A percentile compares a stretch with the other conserved stretches of the same genome.
These are phyloP conservation scores for Ficedula albicollis DNA, from an alignment of 2,797 vertebrate species.

Conservation along the genomic window DNA sequence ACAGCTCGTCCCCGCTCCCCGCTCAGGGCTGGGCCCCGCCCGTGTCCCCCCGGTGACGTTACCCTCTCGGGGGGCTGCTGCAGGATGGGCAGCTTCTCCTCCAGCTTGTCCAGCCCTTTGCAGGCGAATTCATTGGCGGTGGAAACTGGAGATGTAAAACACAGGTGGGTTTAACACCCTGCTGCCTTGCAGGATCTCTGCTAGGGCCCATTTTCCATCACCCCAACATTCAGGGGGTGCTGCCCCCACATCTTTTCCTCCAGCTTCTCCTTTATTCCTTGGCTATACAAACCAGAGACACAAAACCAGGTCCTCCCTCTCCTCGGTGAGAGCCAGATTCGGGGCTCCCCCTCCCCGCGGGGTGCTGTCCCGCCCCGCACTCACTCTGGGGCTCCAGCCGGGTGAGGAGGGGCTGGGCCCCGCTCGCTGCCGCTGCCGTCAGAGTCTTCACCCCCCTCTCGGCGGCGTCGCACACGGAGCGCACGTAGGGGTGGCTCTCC, in stretches of 20 bases:
- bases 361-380: constrained; percentile 67
- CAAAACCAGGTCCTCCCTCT: too few relatives aligned
- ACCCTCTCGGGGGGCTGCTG: constrained; percentile 76
- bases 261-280: neutral
- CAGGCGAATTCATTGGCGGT: constrained; percentile 67
- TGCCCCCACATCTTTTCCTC: neutral
- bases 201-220: too few relatives aligned
- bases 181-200: neutral
- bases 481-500: constrained; percentile 82
- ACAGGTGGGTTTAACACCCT: fast-evolving
- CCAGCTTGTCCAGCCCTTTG: constrained; percentile 77
- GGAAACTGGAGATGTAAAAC: constrained; percentile 45
- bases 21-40: fast-evolving
- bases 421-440: neutral
- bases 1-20: neutral
- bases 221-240: neutral
- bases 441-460: neutral
- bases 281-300: too few relatives aligned
- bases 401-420: neutral
- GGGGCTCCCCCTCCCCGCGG: neutral
- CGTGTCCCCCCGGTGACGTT: neutral
- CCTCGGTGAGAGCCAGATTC: fast-evolving
- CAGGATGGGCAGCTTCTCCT: constrained; percentile 74
- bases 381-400: neutral
- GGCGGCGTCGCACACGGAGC: neutral